Percentiles rank a stretch among this genome's conserved stretches.
Conservation (phyloP, 2,888 invertebrate species). For the Pyrrhia umbra region DNA sequence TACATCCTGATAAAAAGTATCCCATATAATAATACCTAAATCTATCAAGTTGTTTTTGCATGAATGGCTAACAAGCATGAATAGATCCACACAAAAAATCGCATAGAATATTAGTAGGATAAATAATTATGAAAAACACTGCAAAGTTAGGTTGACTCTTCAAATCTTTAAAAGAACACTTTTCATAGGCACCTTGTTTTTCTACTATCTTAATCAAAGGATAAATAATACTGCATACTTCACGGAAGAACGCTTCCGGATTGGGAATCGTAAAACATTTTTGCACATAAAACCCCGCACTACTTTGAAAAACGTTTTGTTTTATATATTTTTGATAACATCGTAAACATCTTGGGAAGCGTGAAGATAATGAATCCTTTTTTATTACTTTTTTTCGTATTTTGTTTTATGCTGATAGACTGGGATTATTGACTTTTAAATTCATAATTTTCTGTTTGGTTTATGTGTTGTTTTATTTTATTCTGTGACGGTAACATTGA, state of each 20-base stretch:
- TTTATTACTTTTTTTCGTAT: conserved; percentile 46
- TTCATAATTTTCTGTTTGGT: background rate
- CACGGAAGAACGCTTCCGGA: conserved; percentile 13
- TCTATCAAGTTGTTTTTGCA: too few species aligned
- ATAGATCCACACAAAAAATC: too few species aligned
- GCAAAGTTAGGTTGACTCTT: too few species aligned
- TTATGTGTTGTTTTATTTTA: too few species aligned
- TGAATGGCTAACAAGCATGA: too few species aligned
- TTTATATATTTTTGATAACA: conserved; percentile 60
- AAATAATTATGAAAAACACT: too few species aligned
- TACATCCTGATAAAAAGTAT: too few species aligned
- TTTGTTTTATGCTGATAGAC: conserved; percentile 38
- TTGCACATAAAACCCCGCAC: conserved; percentile 45
- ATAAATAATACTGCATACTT: conserved; percentile 23
- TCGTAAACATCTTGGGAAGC: conserved; percentile 52
- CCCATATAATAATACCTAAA: too few species aligned
- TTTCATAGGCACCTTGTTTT: background rate
- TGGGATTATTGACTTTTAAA: conserved; percentile 34
- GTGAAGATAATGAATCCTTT: conserved; percentile 54
- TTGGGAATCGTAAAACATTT: conserved; percentile 49
- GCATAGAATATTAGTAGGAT: too few species aligned
- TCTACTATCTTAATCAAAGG: conserved; percentile 1
- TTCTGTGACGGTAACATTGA: too few species aligned
- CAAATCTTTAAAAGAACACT: too few species aligned
- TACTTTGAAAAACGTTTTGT: conserved; percentile 43